These are phyloP conservation scores for Dysdera silvatica DNA, from an alignment of 1,140 invertebrate species.

Conservation along the genomic window DNA sequence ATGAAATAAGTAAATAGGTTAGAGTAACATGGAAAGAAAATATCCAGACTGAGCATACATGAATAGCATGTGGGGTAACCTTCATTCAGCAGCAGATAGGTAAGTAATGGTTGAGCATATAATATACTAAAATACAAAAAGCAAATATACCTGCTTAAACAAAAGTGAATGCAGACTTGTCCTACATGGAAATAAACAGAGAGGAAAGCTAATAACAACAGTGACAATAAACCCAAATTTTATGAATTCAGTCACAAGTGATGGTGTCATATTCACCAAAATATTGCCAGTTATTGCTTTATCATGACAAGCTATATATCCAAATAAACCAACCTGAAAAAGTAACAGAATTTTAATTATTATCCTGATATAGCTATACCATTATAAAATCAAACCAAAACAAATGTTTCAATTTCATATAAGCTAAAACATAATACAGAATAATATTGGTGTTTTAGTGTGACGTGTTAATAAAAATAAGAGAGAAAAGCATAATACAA, in stretches of 20 bases:
- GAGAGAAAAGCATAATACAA: too few species aligned
- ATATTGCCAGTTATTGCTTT: conserved; percentile 69
- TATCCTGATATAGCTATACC: conserved; percentile 4
- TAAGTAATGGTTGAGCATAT: too few species aligned
- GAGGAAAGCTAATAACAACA: conserved; percentile 87
- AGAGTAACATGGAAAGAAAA: too few species aligned
- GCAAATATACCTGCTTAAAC: conserved; percentile 47
- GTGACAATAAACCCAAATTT: conserved; percentile 91
- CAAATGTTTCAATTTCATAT: not conserved
- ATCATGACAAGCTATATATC: conserved; percentile 84
- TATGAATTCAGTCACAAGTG: conserved; percentile 71
- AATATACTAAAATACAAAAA: too few species aligned
- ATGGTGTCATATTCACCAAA: conserved; percentile 70
- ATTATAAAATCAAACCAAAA: conserved; percentile 17
- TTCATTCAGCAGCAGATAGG: too few species aligned
- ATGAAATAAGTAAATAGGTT: too few species aligned
- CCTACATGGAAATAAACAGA: conserved; percentile 92
- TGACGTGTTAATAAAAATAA: too few species aligned
- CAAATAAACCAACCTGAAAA: conserved; percentile 75
- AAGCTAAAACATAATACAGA: not conserved
- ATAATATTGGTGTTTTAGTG: too few species aligned
- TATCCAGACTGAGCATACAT: too few species aligned
- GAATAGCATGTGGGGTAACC: too few species aligned
- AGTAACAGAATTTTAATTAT: not conserved
- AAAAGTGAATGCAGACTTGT: conserved; percentile 86